Evolutionary conservation across 2,888 invertebrate genomes (phyloP).

Genomic region (Branchipolynoe longqiensis): DNA sequence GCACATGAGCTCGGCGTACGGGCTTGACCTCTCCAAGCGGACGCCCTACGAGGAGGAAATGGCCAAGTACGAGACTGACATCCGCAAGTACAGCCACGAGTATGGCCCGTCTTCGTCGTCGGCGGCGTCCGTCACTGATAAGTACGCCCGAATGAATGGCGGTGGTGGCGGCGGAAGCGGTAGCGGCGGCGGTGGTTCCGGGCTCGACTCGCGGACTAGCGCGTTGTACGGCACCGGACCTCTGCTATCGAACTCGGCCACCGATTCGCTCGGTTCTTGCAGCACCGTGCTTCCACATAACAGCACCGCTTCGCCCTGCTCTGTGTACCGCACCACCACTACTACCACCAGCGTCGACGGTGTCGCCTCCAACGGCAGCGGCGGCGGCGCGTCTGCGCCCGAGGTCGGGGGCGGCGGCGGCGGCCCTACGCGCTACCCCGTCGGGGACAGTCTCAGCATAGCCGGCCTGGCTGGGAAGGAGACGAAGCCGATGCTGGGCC

Average conservation of each 20-base stretch:
- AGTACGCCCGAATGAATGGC: conserved; percentile 74
- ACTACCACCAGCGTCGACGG: not conserved
- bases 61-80: conserved; percentile 72
- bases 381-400: not conserved
- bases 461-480: conserved; percentile 15
- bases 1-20: conserved; percentile 69
- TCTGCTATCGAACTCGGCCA: conserved; percentile 56
- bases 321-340: conserved; percentile 61
- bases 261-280: conserved; percentile 59
- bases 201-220: conserved; percentile 64
- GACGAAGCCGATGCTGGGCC: conserved; percentile 39
- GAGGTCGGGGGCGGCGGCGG: not conserved
- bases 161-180: no score
- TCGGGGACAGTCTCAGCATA: not conserved
- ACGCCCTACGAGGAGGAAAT: conserved; percentile 77
- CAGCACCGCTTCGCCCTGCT: conserved; percentile 62
- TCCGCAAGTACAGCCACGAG: conserved; percentile 75
- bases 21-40: conserved; percentile 79
- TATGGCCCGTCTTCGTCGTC: conserved; percentile 53
- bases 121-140: conserved; percentile 52
- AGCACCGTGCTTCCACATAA: conserved; percentile 25
- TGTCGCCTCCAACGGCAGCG: conserved; percentile 1
- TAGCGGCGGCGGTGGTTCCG: no score
- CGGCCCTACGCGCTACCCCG: not conserved
- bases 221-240: conserved; percentile 58